A percentile compares a stretch with the other conserved stretches of the same genome.
phyloP scores from a whole-genome alignment of 2,797 vertebrate species.

The Perodicticus potto region DNA sequence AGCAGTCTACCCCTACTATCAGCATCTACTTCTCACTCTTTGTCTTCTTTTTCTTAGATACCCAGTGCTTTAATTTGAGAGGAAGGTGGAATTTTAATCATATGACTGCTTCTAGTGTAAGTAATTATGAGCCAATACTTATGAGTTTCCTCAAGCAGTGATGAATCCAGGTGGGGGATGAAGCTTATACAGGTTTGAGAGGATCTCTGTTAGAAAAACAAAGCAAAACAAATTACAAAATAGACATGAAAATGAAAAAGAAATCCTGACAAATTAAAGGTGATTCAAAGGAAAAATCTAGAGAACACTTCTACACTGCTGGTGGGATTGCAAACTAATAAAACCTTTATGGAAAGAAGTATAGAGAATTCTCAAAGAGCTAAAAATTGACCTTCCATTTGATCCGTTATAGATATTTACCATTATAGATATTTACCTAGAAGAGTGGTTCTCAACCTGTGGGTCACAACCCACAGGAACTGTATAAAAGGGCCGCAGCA shows the following conservation, averaged over 20 bases:
- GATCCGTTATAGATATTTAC: too few species aligned
- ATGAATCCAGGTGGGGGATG: background rate
- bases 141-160: background rate
- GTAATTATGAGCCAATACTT: background rate
- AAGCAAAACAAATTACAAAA: background rate
- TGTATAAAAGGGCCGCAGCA: too few species aligned
- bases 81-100: background rate
- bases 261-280: background rate
- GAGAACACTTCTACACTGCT: too few species aligned
- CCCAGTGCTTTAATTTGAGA: background rate
- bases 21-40: background rate
- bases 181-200: background rate
- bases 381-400: too few species aligned
- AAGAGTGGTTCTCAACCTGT: too few species aligned
- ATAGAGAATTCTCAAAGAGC: too few species aligned
- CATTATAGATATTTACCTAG: too few species aligned
- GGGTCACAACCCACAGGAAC: too few species aligned
- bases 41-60: conserved; percentile 39
- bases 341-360: too few species aligned
- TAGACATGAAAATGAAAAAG: background rate
- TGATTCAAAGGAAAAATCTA: background rate
- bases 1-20: background rate
- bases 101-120: background rate
- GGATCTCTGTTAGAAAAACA: background rate
- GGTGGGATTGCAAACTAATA: too few species aligned